These are phyloP conservation scores for Aurelia aurita complex sp. Pacific DNA, from an alignment of 30 jellyfish, hydroid and myxozoan species.

Conservation along the genomic window DNA sequence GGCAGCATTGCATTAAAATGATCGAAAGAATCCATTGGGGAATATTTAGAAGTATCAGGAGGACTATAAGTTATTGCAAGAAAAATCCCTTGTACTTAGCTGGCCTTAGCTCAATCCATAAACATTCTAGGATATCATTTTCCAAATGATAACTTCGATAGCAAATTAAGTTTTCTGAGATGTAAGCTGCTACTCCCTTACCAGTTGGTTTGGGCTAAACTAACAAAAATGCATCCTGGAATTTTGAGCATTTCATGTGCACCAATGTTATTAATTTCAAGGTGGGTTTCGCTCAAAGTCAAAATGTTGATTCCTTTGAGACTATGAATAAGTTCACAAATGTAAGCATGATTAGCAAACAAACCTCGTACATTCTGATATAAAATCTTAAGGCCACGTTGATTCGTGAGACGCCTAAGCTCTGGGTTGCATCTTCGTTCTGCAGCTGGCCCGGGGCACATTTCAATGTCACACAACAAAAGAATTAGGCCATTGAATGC, in stretches of 20 bases:
- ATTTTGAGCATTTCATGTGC: slow-evolving; percentile 65
- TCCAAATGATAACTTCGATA: slow-evolving; percentile 52
- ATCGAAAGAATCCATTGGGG: slow-evolving; percentile 46
- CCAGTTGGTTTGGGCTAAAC: slow-evolving; percentile 16
- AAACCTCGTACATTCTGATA: slow-evolving; percentile 79
- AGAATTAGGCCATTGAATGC: slow-evolving; percentile 44
- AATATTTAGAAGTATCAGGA: slow-evolving; percentile 59
- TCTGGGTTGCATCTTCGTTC: slow-evolving; percentile 49
- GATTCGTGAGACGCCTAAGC: slow-evolving; percentile 55
- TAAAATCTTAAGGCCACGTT: slow-evolving; percentile 70
- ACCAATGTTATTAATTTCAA: slow-evolving; percentile 40
- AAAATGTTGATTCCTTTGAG: slow-evolving; percentile 60
- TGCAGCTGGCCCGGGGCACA: slow-evolving; percentile 44
- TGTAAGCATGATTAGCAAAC: neutral
- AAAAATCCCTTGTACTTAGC: slow-evolving; percentile 37
- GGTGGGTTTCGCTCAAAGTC: slow-evolving; percentile 69
- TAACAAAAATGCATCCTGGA: slow-evolving; percentile 69
- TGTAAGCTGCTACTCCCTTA: slow-evolving; percentile 10
- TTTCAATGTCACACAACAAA: neutral
- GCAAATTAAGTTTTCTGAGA: slow-evolving; percentile 66
- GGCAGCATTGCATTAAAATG: slow-evolving; percentile 57
- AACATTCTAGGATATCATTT: slow-evolving; percentile 3
- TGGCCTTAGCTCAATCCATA: slow-evolving; percentile 36
- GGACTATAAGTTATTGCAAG: slow-evolving; percentile 53
- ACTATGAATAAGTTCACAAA: slow-evolving; percentile 1